Conservation (phyloP, 1,140 invertebrate species). For the Brachionus calyciflorus region DNA sequence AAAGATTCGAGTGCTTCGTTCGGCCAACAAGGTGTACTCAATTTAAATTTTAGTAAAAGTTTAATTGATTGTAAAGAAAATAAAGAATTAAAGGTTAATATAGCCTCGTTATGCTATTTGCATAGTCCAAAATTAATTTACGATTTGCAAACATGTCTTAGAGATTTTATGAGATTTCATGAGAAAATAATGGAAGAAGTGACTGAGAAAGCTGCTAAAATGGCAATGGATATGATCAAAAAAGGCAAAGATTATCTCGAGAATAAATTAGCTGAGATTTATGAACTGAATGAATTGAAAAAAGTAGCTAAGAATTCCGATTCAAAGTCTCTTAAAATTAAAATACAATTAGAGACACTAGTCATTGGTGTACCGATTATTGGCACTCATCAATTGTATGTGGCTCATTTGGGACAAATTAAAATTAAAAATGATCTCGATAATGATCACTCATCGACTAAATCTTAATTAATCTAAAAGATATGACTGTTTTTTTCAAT, state of each 20-base stretch:
- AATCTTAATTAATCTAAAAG: constrained; percentile 68
- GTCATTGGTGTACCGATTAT: constrained; percentile 79
- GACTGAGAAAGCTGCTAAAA: constrained; percentile 76
- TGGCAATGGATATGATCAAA: constrained; percentile 44
- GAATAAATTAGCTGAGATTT: constrained; percentile 1
- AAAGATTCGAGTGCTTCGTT: neutral
- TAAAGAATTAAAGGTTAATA: constrained; percentile 66
- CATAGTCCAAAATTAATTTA: constrained; percentile 79
- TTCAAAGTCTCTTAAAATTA: constrained; percentile 54
- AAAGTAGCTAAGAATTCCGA: neutral
- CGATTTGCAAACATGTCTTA: constrained; percentile 72
- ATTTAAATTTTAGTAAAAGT: neutral
- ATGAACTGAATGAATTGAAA: neutral
- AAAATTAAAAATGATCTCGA: constrained; percentile 62
- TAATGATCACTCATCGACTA: constrained; percentile 14
- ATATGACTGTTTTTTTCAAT: constrained; percentile 84
- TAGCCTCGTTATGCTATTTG: constrained; percentile 89
- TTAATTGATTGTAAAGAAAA: neutral
- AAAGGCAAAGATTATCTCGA: constrained; percentile 24
- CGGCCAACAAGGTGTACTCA: neutral
- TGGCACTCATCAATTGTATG: constrained; percentile 76
- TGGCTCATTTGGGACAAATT: constrained; percentile 88
- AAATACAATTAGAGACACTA: constrained; percentile 80
- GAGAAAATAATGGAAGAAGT: constrained; percentile 74
- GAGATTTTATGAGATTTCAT: constrained; percentile 79